Conservation (phyloP, 2,888 invertebrate species). For the Epistrophe eligans region DNA sequence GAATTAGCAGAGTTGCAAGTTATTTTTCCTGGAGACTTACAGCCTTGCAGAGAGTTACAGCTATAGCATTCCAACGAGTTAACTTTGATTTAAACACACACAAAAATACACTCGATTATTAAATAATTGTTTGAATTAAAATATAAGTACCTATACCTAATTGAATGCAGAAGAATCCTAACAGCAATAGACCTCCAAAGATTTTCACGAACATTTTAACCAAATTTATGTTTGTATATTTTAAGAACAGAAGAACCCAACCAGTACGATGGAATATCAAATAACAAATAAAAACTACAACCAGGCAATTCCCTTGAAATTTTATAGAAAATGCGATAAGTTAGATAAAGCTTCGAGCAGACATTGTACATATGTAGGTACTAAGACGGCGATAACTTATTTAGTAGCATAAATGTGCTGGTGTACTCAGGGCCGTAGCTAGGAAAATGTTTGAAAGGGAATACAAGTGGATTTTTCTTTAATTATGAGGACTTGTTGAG, state of each 20-base stretch:
- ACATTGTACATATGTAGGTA: too few species aligned
- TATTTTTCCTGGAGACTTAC: constrained; percentile 18
- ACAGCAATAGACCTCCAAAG: constrained; percentile 31
- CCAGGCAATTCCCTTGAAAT: not conserved
- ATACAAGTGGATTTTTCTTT: too few species aligned
- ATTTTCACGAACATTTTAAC: constrained; percentile 55
- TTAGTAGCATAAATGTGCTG: not conserved
- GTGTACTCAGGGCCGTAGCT: not conserved
- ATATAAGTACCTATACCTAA: constrained; percentile 19
- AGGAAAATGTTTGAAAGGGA: not conserved
- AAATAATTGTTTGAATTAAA: not conserved
- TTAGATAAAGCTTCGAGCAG: constrained; percentile 53
- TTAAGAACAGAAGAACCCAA: constrained; percentile 9
- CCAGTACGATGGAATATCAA: constrained; percentile 20
- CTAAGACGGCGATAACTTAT: not conserved
- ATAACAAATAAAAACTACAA: constrained; percentile 22
- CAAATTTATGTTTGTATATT: not conserved
- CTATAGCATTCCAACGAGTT: constrained; percentile 49
- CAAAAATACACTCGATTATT: not conserved
- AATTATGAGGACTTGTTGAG: too few species aligned
- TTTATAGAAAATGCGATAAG: constrained; percentile 45
- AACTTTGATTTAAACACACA: constrained; percentile 22
- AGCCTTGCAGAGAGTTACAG: constrained; percentile 12
- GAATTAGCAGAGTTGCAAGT: constrained; percentile 13
- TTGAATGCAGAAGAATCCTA: constrained; percentile 56